Base-by-base conservation (phyloP, 2,888 invertebrate species). In the Agonopterix arenella region DNA sequence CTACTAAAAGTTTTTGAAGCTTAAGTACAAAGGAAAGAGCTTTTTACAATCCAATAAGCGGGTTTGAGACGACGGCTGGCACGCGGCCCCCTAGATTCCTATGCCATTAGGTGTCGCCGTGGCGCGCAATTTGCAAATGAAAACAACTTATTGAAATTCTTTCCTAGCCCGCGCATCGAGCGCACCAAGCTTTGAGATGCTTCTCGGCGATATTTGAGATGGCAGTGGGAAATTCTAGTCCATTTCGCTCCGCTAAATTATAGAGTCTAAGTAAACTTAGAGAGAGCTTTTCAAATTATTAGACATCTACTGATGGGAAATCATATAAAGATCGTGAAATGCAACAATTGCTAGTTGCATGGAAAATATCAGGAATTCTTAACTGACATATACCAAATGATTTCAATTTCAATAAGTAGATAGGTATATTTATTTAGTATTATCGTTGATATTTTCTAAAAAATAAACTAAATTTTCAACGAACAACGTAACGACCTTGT, bases 71-170 rank as follows among this genome's bases (percentile, higher is more conserved):
- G 40, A 10, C 40, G 56, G 67, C 66, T 77, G 70, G 68, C 66
- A 66, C 70, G 76, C 78, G 70, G 70, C 68, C 68, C 72, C 70
- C 70, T 66, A 71, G 79, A 84, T 84, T 83, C 82, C 76, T 77
- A 81, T 84, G 83, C 83, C 83, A 85, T 85, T 86, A 86, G 83
- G 80, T 85, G 83, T 86, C 85, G 76, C 70, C 71, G 76, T 68
- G 76, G 75, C 73, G 79, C 81, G 80, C 82, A 84, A 86, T 89
- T 88, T 86, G 86, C 85, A 84, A 89, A 89, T 86, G 85, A 86
- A 86, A 84, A 86, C 85, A 86, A 89, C 85, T 88, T 88, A 88
- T 86, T 88, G 88, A 86, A 89, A 88, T 89, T 88, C 86, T 82
- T 85, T 76, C 72, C 68, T 77, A 73, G 73, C 68, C 68, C 70